Evolutionary conservation across 2,113 vertebrate genomes (phyloP).

Genomic region (Tenebrosternarchus preto): DNA sequence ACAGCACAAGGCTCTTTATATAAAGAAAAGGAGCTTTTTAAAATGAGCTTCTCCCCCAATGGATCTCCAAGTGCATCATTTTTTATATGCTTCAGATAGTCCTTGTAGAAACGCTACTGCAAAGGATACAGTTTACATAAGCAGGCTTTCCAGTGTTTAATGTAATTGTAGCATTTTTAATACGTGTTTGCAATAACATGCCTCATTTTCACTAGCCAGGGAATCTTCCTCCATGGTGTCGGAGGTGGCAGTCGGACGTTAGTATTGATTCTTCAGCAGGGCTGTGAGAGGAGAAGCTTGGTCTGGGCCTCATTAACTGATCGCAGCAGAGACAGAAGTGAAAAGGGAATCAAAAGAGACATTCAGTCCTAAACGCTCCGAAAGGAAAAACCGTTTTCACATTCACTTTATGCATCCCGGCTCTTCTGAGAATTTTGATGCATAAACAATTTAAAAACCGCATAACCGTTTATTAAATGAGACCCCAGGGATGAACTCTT

Average conservation of each 20-base stretch:
- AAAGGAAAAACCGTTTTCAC: background rate
- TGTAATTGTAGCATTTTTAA: background rate
- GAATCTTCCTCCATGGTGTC: slow-evolving; percentile 44
- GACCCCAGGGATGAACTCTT: slow-evolving; percentile 6
- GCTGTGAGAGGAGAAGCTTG: slow-evolving; percentile 45
- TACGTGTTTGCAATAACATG: background rate
- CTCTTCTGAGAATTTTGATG: slow-evolving; percentile 44
- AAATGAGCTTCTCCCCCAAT: background rate
- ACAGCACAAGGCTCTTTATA: background rate
- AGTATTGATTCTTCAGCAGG: slow-evolving; percentile 59
- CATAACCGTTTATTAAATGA: slow-evolving; percentile 7
- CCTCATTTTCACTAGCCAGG: slow-evolving; percentile 4
- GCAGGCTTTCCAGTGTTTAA: background rate
- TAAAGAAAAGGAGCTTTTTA: slow-evolving; percentile 2
- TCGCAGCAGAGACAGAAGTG: slow-evolving; percentile 61
- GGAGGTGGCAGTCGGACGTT: slow-evolving; percentile 57
- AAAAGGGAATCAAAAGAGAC: slow-evolving; percentile 3
- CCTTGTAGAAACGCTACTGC: background rate
- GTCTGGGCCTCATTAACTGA: slow-evolving; percentile 64
- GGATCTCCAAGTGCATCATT: background rate
- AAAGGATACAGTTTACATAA: background rate
- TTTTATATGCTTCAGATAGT: background rate
- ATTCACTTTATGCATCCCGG: slow-evolving; percentile 19
- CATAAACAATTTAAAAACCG: background rate
- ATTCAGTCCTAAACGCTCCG: background rate